Evolutionary conservation across 2,797 vertebrate species (phyloP), one percentile per base, ranked within the genome.

Genomic region (Steatocranus sp.): DNA sequence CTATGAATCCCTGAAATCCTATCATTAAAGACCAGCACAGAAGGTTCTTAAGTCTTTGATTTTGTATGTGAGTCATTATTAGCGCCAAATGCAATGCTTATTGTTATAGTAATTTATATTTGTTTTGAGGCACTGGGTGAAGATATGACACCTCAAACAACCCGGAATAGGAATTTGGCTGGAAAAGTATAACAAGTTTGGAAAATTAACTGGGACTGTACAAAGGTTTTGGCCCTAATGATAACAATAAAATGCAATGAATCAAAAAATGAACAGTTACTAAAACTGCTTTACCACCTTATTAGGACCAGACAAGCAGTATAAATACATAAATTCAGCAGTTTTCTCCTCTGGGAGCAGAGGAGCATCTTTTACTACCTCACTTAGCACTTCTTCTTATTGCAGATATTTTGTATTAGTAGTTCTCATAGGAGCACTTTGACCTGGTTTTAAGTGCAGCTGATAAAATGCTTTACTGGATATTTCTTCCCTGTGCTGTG

Each of bases 1-100:
- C 92, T 92, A 88, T 85, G 15, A 32, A 68, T n/a, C 11, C 46
- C 38, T 76, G 11, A 81, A 79, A 76, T n/a, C 11, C 12, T 8
- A 43, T 43, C 23, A 23, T 8, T 75, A 56, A 58, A 76, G 25
- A 49, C 17, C 18, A 3, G 11, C 78, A 25, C 38, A 49, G 7
- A 34, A 56, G 25, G 18, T 11, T 23, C 36, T 38, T 3, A 48
- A 30, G 11, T 14, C 68, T 32, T 4, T 49, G 25, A 32, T 73
- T 7, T 38, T 82, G 12, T 32, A 73, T 43, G 3, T 53, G 50
- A 30, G 14, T 53, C 12, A 10, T 32, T 79, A 14, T 53, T 46
- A 41, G 27, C 2, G 1, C 23, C 4, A 61, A 58, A 46, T 32
- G 38, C 41, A 14, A 48, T 49, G 68, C 43, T 9, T 73, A 12